Base-by-base conservation (phyloP, 1,140 invertebrate genomes). In the Zaprionus africanus region DNA sequence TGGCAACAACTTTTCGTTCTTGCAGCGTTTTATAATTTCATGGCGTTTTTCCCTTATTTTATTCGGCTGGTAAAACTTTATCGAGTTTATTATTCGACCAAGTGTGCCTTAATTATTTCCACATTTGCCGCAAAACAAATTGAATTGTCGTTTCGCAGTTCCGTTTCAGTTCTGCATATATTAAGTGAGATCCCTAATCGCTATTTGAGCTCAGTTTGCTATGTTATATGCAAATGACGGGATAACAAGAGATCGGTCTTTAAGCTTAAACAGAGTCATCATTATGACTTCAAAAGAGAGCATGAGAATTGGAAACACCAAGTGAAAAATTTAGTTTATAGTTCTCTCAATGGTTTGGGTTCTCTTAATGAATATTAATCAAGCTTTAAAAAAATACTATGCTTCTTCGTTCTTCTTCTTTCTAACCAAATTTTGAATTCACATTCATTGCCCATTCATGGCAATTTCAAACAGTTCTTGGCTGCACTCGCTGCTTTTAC, bases 1-100 rank as follows among this genome's bases (percentile, higher is more conserved):
- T 82, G 76, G 80, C 68, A 79, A 67, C 67, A 86, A 86, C 83
- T 87, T 77, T 84, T 51, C 63, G 67, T 66, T 75, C 64, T 61
- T 65, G 31, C 49, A 63, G 43, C 65, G 31, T 74, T 82, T 79
- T 79, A 76, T 77, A 79, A 87, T 82, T 86, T 79, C 65, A 71
- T 74, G 65, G 57, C 68, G 43, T 72, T 81, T 76, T 64, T 49
- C 56, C n/a, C 61, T 46, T 65, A 71, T 76, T 76, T 76, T 72
- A 71, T 54, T 60, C 34, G 53, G 41, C 60, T 63, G 59, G 41
- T 63, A 81, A 78, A 70, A 81, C 61, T 81, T 85, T 65, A 24
- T 49, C 51, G 60, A 71, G 81, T 84, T 84, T 62, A 84, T 84
- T 85, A 84, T 81, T 81, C 54, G 49, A 49, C 19, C 38, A 60